Evolutionary conservation across 2,888 invertebrate species (phyloP), one percentile per base, ranked within the genome.

Genomic region (Diploptera punctata): DNA sequence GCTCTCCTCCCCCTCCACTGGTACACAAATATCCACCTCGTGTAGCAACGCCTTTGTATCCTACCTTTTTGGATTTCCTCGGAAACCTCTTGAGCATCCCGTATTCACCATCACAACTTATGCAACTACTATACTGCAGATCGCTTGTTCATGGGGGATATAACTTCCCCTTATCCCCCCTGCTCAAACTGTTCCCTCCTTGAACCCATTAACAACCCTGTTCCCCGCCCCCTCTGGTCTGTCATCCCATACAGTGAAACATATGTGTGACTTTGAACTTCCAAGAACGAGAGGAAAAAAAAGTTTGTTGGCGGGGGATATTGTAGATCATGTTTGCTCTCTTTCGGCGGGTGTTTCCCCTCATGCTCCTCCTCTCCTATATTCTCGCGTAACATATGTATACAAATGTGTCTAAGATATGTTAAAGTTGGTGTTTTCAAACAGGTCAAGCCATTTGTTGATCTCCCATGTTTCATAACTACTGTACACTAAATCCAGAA

Each of bases 201-300:
- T 65, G 47, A 65, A 65, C 65, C 65, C 65, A 47, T 65, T 65
- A 65, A 65, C 65, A 65, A 47, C 18, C 29, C 26, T 65, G 24
- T 44, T 44, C 31, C 26, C 7, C 21, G 4, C 21, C 54, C 4
- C 57, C 57, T 16, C 18, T 10, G 33, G n/a, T n/a, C n/a, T n/a
- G 47, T n/a, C 65, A 65, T 65, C 65, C 65, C 65, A 65, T 65
- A 29, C 47, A 24, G 18, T 26, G 65, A 47, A 65, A 65, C 44
- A 44, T 44, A 65, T 44, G 65, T n/a, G n/a, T 44, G 65, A 65
- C 44, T 65, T 44, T 65, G 43, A 44, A 65, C 65, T 65, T 65
- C 65, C 65, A 65, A 65, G 65, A 65, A 65, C 44, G 29, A 26
- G n/a, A 47, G 47, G 7, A 16, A 61, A 61, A 33, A 61, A 61